A percentile compares a stretch with the other conserved stretches of the same genome.
Evolutionary conservation across 2,113 vertebrate genomes (phyloP).

Genomic region (Microtus richardsoni): DNA sequence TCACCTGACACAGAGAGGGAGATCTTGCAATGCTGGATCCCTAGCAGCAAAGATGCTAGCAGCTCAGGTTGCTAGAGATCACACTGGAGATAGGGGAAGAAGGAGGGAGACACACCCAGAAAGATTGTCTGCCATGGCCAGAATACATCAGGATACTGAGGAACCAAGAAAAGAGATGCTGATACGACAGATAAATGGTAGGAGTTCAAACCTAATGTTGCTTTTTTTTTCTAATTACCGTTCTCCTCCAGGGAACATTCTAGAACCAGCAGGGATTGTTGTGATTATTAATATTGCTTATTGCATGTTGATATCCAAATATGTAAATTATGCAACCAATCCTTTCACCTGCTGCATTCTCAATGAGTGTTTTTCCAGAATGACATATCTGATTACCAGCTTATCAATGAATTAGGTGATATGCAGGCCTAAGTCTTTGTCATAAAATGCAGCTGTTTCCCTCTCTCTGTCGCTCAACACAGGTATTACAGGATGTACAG

Average conservation of each 20-base stretch:
- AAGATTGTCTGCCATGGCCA: neutral
- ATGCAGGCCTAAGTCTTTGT: neutral
- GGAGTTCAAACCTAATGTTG: neutral
- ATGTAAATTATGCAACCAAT: slow-evolving; percentile 30
- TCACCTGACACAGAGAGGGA: neutral
- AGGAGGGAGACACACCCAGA: neutral
- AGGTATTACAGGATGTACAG: neutral
- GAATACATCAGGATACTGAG: neutral
- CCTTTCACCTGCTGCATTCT: slow-evolving; percentile 36
- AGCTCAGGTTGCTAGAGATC: neutral
- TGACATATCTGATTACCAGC: neutral
- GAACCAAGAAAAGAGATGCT: neutral
- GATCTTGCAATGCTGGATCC: neutral
- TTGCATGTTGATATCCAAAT: slow-evolving; percentile 57
- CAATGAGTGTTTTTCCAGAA: slow-evolving; percentile 57
- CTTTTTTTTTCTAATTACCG: slow-evolving; percentile 49
- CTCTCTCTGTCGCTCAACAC: neutral
- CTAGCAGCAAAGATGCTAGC: neutral
- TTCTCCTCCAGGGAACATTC: slow-evolving; percentile 60
- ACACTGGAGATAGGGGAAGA: neutral
- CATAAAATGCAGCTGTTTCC: neutral
- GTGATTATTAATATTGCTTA: slow-evolving; percentile 41
- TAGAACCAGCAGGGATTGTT: slow-evolving; percentile 37
- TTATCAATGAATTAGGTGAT: slow-evolving; percentile 17
- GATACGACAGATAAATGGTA: neutral